Percentiles rank a stretch among this genome's conserved stretches.
Evolutionary conservation across 2,797 vertebrate genomes (phyloP).

Genomic region (Menidia menidia): DNA sequence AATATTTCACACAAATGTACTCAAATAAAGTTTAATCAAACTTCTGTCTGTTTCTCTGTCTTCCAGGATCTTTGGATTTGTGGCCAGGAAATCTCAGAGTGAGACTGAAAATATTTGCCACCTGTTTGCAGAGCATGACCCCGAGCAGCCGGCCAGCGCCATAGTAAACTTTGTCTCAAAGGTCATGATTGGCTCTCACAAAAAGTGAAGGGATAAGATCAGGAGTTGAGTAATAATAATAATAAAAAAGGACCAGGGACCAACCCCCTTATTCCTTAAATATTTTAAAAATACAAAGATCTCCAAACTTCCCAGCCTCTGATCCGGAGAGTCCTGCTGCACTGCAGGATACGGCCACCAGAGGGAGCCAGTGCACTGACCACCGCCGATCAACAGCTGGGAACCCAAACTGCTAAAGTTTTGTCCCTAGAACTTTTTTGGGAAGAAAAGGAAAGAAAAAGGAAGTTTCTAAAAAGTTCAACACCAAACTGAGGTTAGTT

Average conservation of each 20-base stretch:
- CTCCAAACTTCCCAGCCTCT: slow-evolving; percentile 22
- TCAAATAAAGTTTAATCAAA: background rate
- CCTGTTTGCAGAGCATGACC: slow-evolving; percentile 95
- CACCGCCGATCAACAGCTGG: background rate
- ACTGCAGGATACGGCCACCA: slow-evolving; percentile 45
- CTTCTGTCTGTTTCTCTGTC: background rate
- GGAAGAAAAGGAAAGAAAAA: background rate
- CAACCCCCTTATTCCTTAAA: background rate
- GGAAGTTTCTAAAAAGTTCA: slow-evolving; percentile 7
- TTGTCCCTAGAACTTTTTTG: slow-evolving; percentile 3
- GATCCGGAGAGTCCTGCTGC: slow-evolving; percentile 30
- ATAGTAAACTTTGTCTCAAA: slow-evolving; percentile 99
- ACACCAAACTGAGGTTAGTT: slow-evolving; percentile 1
- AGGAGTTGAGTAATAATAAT: background rate
- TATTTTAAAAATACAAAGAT: background rate
- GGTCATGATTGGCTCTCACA: slow-evolving; percentile 96
- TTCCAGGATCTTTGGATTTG: slow-evolving; percentile 93
- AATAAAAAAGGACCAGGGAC: slow-evolving; percentile 5
- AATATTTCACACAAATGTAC: too few relatives aligned
- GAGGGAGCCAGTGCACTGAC: slow-evolving; percentile 42
- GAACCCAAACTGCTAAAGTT: background rate
- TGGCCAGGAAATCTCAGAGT: slow-evolving; percentile 94
- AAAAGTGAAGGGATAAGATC: slow-evolving; percentile 75
- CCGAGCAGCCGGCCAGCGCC: slow-evolving; percentile 95
- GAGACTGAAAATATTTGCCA: slow-evolving; percentile 93